Evolutionary conservation across 2,797 vertebrate species (phyloP).

Genomic region (Lacerta agilis): DNA sequence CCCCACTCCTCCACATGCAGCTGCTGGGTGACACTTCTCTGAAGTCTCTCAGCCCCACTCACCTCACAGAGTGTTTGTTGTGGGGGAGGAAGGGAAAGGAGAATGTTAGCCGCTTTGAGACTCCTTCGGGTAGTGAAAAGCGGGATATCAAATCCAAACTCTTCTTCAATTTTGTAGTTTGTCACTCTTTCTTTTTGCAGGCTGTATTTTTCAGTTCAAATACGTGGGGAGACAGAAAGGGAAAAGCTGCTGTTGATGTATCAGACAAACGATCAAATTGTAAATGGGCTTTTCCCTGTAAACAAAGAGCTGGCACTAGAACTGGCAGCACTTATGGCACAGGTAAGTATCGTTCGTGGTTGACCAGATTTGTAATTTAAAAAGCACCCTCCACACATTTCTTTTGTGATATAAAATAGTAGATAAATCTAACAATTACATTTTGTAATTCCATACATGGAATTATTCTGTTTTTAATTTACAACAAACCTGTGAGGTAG

Average conservation of each 20-base stretch:
- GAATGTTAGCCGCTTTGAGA: too few species aligned
- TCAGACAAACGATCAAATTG: conserved; percentile 94
- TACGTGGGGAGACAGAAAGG: conserved; percentile 92
- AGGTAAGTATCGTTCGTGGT: conserved; percentile 80
- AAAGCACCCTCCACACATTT: background rate
- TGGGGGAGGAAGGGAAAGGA: too few species aligned
- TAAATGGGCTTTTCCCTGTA: conserved; percentile 92
- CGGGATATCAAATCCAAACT: too few species aligned
- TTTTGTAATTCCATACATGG: background rate
- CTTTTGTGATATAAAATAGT: background rate
- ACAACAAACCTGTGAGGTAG: background rate
- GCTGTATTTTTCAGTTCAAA: conserved; percentile 92
- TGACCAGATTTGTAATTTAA: background rate
- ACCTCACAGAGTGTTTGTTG: too few species aligned
- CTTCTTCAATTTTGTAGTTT: conserved; percentile 58
- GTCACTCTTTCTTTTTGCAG: conserved; percentile 75
- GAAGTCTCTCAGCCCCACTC: too few species aligned
- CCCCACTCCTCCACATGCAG: too few species aligned
- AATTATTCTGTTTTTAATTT: background rate
- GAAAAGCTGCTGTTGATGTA: conserved; percentile 93
- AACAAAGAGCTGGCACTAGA: conserved; percentile 97
- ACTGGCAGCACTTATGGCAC: conserved; percentile 93
- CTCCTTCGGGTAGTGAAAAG: too few species aligned
- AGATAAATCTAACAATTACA: background rate
- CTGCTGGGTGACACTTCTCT: too few species aligned